Conservation (phyloP, 2,113 vertebrate genomes). For the Ciconia boyciana region DNA sequence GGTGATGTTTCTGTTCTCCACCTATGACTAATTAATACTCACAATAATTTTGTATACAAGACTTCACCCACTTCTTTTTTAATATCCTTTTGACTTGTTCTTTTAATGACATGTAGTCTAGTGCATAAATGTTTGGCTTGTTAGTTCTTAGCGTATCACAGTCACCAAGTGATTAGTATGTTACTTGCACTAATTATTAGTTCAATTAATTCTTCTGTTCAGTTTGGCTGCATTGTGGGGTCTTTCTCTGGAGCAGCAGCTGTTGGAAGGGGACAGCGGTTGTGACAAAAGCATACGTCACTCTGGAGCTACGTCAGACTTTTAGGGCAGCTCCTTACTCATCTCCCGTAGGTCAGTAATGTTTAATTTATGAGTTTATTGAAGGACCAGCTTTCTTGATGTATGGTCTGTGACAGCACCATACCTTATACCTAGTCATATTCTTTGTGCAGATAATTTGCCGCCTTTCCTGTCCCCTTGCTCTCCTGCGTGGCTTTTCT, state of each 20-base stretch:
- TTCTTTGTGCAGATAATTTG: neutral
- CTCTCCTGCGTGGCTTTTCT: neutral
- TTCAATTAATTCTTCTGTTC: slow-evolving; percentile 3
- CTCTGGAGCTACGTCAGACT: neutral
- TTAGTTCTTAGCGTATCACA: neutral
- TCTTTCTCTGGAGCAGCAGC: neutral
- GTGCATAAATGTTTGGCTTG: neutral
- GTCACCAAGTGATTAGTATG: neutral
- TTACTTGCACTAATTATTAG: neutral
- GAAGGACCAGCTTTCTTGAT: neutral
- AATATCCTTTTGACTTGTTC: neutral
- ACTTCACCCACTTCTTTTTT: neutral
- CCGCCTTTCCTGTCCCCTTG: neutral
- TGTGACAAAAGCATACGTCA: neutral
- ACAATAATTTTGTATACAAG: neutral
- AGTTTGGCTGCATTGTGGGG: neutral
- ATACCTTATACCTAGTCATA: neutral
- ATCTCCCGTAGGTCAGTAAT: neutral
- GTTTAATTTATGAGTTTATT: neutral
- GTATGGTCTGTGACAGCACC: neutral
- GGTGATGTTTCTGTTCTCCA: neutral
- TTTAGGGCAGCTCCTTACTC: neutral
- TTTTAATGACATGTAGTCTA: neutral
- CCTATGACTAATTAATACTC: neutral
- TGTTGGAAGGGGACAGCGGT: neutral